phyloP scores from a whole-genome alignment of 2,797 vertebrate genomes.

The Octomys mimax region DNA sequence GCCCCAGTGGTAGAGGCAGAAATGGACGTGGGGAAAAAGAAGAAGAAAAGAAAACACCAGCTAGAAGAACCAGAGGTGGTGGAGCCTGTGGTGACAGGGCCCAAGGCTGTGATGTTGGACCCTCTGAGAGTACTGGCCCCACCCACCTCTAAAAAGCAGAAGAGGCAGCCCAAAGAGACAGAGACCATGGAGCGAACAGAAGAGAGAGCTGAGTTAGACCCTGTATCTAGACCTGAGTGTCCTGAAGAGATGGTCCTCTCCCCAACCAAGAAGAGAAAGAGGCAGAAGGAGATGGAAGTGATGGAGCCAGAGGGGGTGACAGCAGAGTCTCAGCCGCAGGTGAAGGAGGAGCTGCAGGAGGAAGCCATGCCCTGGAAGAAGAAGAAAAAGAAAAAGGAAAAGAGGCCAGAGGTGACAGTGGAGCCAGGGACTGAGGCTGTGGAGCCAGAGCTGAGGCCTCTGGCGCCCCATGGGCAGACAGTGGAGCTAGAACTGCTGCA shows the following conservation, averaged over 20 bases:
- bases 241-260: background rate
- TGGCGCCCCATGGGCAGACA: background rate
- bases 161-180: slow-evolving; percentile 26
- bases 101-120: background rate
- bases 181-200: background rate
- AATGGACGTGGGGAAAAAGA: slow-evolving; percentile 78
- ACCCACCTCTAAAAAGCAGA: background rate
- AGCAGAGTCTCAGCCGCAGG: background rate
- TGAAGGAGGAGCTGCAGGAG: background rate
- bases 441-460: slow-evolving; percentile 42
- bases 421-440: background rate
- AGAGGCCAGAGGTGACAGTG: background rate
- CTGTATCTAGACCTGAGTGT: background rate
- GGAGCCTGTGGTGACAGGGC: background rate
- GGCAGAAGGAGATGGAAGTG: slow-evolving; percentile 73
- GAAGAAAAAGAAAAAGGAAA: slow-evolving; percentile 79
- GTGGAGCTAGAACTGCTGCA: background rate
- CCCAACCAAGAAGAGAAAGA: slow-evolving; percentile 45
- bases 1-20: slow-evolving; percentile 23
- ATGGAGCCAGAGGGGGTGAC: background rate
- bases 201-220: background rate
- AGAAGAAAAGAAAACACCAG: slow-evolving; percentile 67
- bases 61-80: background rate
- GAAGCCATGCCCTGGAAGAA: slow-evolving; percentile 45
- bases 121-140: background rate